Base-by-base conservation (phyloP, 2,797 vertebrate genomes). In the Choloepus didactylus region DNA sequence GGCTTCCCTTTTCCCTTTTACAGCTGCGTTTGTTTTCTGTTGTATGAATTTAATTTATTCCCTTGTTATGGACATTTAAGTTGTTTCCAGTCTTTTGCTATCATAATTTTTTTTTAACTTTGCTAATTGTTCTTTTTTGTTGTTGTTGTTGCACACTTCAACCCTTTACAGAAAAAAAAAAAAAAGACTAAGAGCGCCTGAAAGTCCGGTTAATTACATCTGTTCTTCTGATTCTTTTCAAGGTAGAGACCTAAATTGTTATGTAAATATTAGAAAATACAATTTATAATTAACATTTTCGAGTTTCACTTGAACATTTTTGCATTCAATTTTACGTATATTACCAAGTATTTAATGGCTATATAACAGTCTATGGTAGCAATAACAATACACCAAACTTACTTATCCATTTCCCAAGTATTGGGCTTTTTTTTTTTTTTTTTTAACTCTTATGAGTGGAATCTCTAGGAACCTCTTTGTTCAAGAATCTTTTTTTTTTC, bases 121-220 rank as follows among this genome's bases (percentile, higher is more conserved):
- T 85, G 87, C 29, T 46, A 90, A 64, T 89, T 81, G 67, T 84
- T 87, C 59, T 89, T 97, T 97, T 95, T 94, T 72, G 35, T 35
- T 35, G 35, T 96, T 96, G 81, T 95, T 89, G 94, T 95, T 92
- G 66, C 60, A 92, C 14, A 90, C 8, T 80, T 83, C 66, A 96
- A 6, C 87, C 92, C 82, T 93, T 95, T 86, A 96, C 89, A 95
- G 89, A 35, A 35, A 35, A 35, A 35, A 35, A 35, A 76, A 96
- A 91, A 81, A 89, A 96, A 16, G 27, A 54, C 16, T n/a, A 90
- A 75, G 29, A 91, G 75, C 3, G 10, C 46, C 29, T 92, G 75
- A 66, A 64, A 72, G 69, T 89, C 62, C 21, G 88, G 87, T 89
- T 72, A 80, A 97, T 86, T 70, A 96, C 31, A 59, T 67, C 49